Evolutionary conservation across 2,888 invertebrate genomes (phyloP), one percentile per base, ranked within the genome.

Genomic region (Drosophila kambysellisi): DNA sequence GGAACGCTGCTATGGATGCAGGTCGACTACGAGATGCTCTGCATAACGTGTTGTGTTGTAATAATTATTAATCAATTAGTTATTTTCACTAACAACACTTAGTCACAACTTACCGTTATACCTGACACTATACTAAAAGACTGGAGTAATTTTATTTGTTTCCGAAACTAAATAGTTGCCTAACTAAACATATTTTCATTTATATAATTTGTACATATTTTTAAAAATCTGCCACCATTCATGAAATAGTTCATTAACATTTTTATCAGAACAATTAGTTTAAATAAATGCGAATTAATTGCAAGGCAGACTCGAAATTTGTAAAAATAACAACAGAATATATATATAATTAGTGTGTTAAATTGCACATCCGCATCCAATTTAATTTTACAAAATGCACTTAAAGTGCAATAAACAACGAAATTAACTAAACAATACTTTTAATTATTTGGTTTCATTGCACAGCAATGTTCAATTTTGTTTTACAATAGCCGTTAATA

Each of bases 11-110:
- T n/a, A 17, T 5, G 29, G 6, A 46, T 5, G 20, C 51, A 66
- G 52, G 25, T 46, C 70, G 79, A 54, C 57, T 20, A 1, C 20
- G 7, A 17, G 33, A 74, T 81, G 56, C 80, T 48, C 71, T 76
- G 30, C 1, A 46, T 15, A 54, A 17, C 9, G 3, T n/a, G 8
- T 51, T 8, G 30, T 39, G 11, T n/a, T 35, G 25, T 32, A 15
- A 46, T 25, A 20, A 8, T 43, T 32, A 43, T 43, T 20, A 5
- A 30, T 9, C 15, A 32, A 43, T 43, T 20, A 15, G 12, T 37
- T 11, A 29, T 5, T 17, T 37, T 3, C 39, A 2, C 3, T 9
- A 9, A 5, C 48, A 12, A 15, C 20, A 4, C 4, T 11, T 11
- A 17, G 37, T 7, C 37, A 17, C n/a, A n/a, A n/a, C n/a, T n/a